A percentile compares a stretch with the other conserved stretches of the same genome.
Evolutionary conservation across 35 echinoderm and acorn worm species (phyloP).

Genomic region (Diadema setosum): DNA sequence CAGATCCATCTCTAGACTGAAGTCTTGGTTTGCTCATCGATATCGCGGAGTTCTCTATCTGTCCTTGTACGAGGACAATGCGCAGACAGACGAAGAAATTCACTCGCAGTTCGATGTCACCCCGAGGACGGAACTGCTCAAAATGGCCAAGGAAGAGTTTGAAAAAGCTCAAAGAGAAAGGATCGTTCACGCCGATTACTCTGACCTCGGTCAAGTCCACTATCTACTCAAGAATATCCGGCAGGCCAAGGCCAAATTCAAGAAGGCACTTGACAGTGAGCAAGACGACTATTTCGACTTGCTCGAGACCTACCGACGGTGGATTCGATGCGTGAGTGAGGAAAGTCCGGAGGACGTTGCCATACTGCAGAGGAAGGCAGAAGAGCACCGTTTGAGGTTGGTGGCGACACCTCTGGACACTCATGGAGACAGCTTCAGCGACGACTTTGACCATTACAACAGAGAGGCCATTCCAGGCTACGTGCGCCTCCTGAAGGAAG

Average conservation of each 20-base stretch:
- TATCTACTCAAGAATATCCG: slow-evolving; percentile 17
- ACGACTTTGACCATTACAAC: slow-evolving; percentile 62
- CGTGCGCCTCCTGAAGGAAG: slow-evolving; percentile 13
- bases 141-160: slow-evolving; percentile 37
- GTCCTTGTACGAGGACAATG: slow-evolving; percentile 38
- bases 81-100: neutral
- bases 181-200: slow-evolving; percentile 70
- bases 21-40: slow-evolving; percentile 63
- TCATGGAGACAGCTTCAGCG: slow-evolving; percentile 46
- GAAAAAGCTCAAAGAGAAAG: slow-evolving; percentile 31
- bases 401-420: neutral
- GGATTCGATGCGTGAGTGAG: slow-evolving; percentile 38
- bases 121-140: slow-evolving; percentile 20
- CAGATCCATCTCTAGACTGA: slow-evolving; percentile 11
- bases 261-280: slow-evolving; percentile 25
- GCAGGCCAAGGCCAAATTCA: slow-evolving; percentile 50
- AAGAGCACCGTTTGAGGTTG: neutral
- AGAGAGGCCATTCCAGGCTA: neutral
- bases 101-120: neutral
- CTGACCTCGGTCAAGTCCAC: slow-evolving; percentile 66
- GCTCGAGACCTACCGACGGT: slow-evolving; percentile 50
- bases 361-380: neutral
- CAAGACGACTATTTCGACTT: slow-evolving; percentile 78
- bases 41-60: slow-evolving; percentile 58
- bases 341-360: neutral